These are phyloP conservation scores for Hystrix cristata DNA, from an alignment of 2,113 vertebrate genomes.

Conservation along the genomic window DNA sequence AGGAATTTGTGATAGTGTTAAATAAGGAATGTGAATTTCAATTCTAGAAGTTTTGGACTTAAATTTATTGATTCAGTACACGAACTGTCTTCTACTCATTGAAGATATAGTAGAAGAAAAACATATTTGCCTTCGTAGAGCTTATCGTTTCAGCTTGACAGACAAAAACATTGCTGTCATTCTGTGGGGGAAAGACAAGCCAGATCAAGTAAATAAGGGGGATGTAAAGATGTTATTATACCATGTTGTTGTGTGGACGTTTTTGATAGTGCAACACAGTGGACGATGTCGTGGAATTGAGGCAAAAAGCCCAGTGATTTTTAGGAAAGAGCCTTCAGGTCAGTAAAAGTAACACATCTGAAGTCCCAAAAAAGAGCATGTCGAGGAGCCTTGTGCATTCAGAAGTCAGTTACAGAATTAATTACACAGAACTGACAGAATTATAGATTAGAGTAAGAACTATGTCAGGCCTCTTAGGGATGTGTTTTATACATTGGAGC, in stretches of 20 bases:
- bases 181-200: background rate
- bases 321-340: accelerated
- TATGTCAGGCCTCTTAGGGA: background rate
- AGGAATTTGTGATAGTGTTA: background rate
- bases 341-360: background rate
- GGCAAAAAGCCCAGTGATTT: background rate
- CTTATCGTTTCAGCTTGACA: background rate
- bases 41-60: background rate
- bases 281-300: background rate
- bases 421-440: no score
- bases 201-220: background rate
- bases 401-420: background rate
- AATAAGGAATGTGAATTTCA: background rate
- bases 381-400: no score
- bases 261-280: background rate
- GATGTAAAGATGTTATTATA: no score
- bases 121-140: background rate
- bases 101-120: background rate
- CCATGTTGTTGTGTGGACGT: background rate
- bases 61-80: background rate
- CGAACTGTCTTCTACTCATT: background rate
- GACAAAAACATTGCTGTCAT: background rate
- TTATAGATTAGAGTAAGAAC: background rate
- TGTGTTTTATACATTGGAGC: background rate
- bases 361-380: background rate